Evolutionary conservation across 2,797 vertebrate species (phyloP).

Genomic region (Sebastes hopkinsi): DNA sequence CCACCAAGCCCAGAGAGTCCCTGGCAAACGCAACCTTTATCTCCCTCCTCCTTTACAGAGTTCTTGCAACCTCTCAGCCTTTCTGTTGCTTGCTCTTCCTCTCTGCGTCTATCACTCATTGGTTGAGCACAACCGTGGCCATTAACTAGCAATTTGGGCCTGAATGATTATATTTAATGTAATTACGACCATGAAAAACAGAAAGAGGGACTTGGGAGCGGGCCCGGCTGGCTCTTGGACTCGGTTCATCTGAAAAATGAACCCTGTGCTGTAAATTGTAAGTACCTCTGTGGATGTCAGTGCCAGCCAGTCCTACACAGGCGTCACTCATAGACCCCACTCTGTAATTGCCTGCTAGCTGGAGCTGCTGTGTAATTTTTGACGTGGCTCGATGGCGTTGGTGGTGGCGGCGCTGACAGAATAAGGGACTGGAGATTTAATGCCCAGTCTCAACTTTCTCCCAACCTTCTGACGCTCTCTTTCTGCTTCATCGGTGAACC

Average conservation of each 20-base stretch:
- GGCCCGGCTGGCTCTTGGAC: slow-evolving; percentile 43
- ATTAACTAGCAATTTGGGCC: slow-evolving; percentile 59
- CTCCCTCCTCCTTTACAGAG: slow-evolving; percentile 31
- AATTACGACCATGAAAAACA: slow-evolving; percentile 52
- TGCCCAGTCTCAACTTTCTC: slow-evolving; percentile 43
- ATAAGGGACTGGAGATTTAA: slow-evolving; percentile 70
- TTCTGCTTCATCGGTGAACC: slow-evolving; percentile 24
- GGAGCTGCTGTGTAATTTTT: slow-evolving; percentile 72
- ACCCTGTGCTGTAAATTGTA: slow-evolving; percentile 60
- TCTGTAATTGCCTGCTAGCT: slow-evolving; percentile 77
- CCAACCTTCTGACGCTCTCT: slow-evolving; percentile 28
- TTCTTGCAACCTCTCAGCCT: slow-evolving; percentile 37
- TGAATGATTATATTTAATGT: slow-evolving; percentile 68
- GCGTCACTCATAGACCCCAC: slow-evolving; percentile 65
- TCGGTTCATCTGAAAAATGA: slow-evolving; percentile 54
- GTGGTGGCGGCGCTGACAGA: slow-evolving; percentile 60
- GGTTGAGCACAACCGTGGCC: slow-evolving; percentile 33
- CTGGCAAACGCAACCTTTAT: slow-evolving; percentile 63
- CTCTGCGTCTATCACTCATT: slow-evolving; percentile 21
- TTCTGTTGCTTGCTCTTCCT: slow-evolving; percentile 42
- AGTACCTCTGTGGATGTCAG: slow-evolving; percentile 57
- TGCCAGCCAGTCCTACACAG: slow-evolving; percentile 56
- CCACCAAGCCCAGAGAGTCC: slow-evolving; percentile 72
- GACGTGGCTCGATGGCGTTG: slow-evolving; percentile 51
- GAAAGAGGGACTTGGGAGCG: slow-evolving; percentile 27